phyloP scores from a whole-genome alignment of 1,140 invertebrate genomes.

The Teleopsis dalmanni region DNA sequence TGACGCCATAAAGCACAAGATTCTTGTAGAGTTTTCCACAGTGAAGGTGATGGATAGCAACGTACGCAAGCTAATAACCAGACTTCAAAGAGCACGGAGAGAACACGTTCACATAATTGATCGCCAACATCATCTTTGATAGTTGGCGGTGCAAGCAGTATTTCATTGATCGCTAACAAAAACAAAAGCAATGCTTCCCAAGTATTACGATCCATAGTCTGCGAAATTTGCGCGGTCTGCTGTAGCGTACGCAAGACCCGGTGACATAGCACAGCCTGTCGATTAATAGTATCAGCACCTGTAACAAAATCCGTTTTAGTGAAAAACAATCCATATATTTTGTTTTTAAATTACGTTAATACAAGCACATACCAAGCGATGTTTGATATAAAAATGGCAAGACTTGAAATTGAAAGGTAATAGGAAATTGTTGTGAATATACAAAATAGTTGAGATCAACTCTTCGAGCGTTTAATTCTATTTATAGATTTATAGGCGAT shows the following conservation, averaged over 20 bases:
- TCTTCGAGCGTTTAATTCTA: conserved; percentile 6
- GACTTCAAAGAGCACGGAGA: conserved; percentile 90
- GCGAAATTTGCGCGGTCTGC: conserved; percentile 74
- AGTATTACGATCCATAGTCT: conserved; percentile 71
- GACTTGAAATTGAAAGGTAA: conserved; percentile 52
- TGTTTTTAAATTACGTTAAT: not conserved
- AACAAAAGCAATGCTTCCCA: conserved; percentile 88
- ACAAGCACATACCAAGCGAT: conserved; percentile 64
- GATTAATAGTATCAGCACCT: conserved; percentile 82
- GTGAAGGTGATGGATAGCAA: conserved; percentile 80
- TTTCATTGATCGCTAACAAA: conserved; percentile 87
- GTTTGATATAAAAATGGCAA: conserved; percentile 81
- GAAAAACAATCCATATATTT: not conserved
- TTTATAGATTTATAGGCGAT: conserved; percentile 13
- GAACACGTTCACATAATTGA: conserved; percentile 86
- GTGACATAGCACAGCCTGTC: conserved; percentile 92
- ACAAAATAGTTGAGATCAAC: not conserved
- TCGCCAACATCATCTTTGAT: conserved; percentile 91
- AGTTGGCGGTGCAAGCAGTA: conserved; percentile 81
- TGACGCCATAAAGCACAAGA: conserved; percentile 90
- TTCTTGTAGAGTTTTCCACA: conserved; percentile 93
- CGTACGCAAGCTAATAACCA: conserved; percentile 88
- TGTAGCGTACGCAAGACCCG: conserved; percentile 84
- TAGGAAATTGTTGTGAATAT: not conserved
- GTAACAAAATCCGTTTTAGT: conserved; percentile 1